Percentiles rank a stretch among this genome's conserved stretches.
Conservation (phyloP, 2,888 invertebrate genomes). For the Atethmia centrago region DNA sequence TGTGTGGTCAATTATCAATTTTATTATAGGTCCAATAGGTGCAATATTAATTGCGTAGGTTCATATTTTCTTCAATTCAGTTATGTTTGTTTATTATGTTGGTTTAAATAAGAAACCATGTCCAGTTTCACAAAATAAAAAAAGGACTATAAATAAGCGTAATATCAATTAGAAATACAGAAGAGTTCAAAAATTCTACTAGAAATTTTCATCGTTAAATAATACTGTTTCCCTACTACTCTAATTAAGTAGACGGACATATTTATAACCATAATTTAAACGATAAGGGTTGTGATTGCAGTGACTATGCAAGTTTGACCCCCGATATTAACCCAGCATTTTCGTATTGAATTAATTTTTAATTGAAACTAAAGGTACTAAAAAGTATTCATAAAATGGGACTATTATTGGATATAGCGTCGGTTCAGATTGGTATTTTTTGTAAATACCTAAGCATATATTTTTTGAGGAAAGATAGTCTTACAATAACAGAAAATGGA, state of each 20-base stretch:
- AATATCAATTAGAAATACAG: no score
- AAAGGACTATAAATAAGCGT: no score
- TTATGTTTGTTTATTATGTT: no score
- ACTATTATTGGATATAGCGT: not conserved
- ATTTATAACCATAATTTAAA: constrained; percentile 62
- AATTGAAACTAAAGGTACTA: constrained; percentile 18
- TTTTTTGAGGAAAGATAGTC: not conserved
- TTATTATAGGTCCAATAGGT: not conserved
- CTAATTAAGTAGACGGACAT: constrained; percentile 59
- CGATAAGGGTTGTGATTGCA: constrained; percentile 61
- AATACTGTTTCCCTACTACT: constrained; percentile 23
- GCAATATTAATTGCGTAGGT: not conserved
- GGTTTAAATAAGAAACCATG: not conserved
- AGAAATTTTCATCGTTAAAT: constrained; percentile 44
- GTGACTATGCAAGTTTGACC: constrained; percentile 64
- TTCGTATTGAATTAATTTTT: constrained; percentile 36
- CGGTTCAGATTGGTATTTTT: not conserved
- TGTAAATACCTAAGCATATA: no score
- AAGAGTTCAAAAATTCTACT: not conserved
- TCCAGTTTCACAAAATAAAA: no score
- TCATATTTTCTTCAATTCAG: not conserved
- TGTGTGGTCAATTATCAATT: no score
- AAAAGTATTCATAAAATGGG: not conserved
- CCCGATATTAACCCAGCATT: constrained; percentile 35
- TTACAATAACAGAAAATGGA: not conserved